Evolutionary conservation across 2,888 invertebrate species (phyloP).

Genomic region (Thymelicus lineola): DNA sequence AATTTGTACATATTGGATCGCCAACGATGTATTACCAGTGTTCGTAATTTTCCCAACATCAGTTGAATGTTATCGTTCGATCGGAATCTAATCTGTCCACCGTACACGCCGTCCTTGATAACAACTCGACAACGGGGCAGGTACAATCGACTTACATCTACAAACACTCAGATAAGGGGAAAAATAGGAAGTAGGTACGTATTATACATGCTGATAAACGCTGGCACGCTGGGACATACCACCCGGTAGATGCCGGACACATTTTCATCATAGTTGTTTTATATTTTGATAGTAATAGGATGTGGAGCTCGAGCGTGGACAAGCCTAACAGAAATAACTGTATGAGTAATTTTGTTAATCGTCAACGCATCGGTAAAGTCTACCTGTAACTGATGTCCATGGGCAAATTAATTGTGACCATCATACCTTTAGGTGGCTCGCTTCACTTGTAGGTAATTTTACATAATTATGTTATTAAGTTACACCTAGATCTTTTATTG

Average conservation of each 20-base stretch:
- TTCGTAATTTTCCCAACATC: constrained; percentile 20
- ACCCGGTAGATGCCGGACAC: not conserved
- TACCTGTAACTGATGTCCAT: no score
- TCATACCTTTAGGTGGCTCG: no score
- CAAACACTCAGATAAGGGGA: constrained; percentile 12
- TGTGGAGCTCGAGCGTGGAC: no score
- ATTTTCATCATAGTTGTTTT: not conserved
- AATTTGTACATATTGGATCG: not conserved
- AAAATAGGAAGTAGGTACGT: constrained; percentile 20
- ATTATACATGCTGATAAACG: constrained; percentile 9
- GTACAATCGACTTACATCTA: constrained; percentile 21
- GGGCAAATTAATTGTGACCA: no score
- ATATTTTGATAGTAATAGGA: no score
- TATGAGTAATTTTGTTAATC: no score
- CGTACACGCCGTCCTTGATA: constrained; percentile 16
- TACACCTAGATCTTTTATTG: no score
- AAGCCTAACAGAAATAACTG: no score
- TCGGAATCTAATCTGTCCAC: constrained; percentile 39
- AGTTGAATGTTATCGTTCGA: constrained; percentile 21
- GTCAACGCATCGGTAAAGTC: no score
- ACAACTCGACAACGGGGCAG: constrained; percentile 18
- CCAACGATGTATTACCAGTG: constrained; percentile 1
- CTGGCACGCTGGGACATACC: constrained; percentile 3
- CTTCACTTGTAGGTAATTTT: no score
- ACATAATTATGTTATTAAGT: no score